Evolutionary conservation across 2,888 invertebrate genomes (phyloP).

Genomic region (Drosophila buzzatii): DNA sequence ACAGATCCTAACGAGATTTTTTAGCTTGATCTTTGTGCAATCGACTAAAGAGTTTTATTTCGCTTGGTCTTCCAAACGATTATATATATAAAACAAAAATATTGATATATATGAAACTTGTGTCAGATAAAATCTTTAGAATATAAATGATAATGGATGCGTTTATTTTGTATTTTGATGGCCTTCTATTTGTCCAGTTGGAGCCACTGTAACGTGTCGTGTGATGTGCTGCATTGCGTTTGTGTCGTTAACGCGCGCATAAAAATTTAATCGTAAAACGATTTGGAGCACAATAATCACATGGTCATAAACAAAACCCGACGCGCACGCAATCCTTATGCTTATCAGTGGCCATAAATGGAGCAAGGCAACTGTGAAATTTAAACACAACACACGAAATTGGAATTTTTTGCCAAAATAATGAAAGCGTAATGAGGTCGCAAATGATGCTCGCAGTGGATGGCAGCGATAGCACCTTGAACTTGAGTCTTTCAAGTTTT

Average conservation of each 20-base stretch:
- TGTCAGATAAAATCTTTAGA: no score
- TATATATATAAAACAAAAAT: no score
- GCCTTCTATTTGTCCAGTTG: conserved; percentile 3
- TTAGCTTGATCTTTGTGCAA: no score
- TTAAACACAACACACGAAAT: conserved; percentile 1
- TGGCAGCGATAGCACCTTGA: conserved; percentile 23
- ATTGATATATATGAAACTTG: no score
- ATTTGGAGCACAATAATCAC: conserved; percentile 57
- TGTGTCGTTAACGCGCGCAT: conserved; percentile 54
- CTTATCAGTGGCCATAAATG: conserved; percentile 67
- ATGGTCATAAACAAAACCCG: conserved; percentile 49
- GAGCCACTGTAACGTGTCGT: conserved; percentile 38
- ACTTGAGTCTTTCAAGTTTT: conserved; percentile 14
- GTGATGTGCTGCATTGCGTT: conserved; percentile 9
- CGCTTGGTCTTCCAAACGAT: no score
- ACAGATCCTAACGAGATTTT: no score
- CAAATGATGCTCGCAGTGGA: background rate
- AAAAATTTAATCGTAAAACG: conserved; percentile 65
- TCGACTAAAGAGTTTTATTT: no score
- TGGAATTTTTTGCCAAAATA: conserved; percentile 37
- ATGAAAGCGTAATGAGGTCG: conserved; percentile 52
- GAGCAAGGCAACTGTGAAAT: conserved; percentile 11
- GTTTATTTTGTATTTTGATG: background rate
- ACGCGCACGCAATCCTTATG: conserved; percentile 24
- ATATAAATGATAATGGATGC: background rate